phyloP scores from a whole-genome alignment of 2,888 invertebrate genomes.

The Buathra laborator region DNA sequence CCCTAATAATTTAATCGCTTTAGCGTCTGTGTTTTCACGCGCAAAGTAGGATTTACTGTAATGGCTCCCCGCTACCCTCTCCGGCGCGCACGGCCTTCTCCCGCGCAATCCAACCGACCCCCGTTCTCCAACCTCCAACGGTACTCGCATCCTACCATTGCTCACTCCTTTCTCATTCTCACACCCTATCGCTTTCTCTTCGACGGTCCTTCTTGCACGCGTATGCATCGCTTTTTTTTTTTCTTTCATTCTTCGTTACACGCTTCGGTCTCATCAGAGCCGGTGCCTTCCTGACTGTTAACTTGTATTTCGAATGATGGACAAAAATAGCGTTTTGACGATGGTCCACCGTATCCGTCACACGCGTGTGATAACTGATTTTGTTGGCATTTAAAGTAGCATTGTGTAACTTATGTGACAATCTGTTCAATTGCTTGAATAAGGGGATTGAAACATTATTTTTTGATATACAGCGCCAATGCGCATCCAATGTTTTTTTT shows the following conservation, averaged over 20 bases:
- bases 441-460: too few relatives aligned
- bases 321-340: background rate
- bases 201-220: slow-evolving; percentile 32
- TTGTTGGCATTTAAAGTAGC: too few relatives aligned
- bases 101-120: slow-evolving; percentile 58
- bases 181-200: slow-evolving; percentile 46
- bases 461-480: too few relatives aligned
- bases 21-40: slow-evolving; percentile 77
- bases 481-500: too few relatives aligned
- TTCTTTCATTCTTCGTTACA: slow-evolving; percentile 22
- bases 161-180: slow-evolving; percentile 58
- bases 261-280: background rate
- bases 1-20: slow-evolving; percentile 78
- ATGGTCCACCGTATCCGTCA: background rate
- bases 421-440: too few relatives aligned
- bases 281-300: background rate
- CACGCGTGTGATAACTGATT: background rate
- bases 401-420: too few relatives aligned
- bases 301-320: background rate
- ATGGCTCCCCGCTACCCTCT: slow-evolving; percentile 72
- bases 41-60: slow-evolving; percentile 78
- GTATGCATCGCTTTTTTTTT: slow-evolving; percentile 19
- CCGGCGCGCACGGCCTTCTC: slow-evolving; percentile 51
- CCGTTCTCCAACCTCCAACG: slow-evolving; percentile 43
- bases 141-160: slow-evolving; percentile 26